A percentile compares a stretch with the other conserved stretches of the same genome.
phyloP scores from a whole-genome alignment of 2,797 vertebrate genomes.

The Diplodus puntazzo region DNA sequence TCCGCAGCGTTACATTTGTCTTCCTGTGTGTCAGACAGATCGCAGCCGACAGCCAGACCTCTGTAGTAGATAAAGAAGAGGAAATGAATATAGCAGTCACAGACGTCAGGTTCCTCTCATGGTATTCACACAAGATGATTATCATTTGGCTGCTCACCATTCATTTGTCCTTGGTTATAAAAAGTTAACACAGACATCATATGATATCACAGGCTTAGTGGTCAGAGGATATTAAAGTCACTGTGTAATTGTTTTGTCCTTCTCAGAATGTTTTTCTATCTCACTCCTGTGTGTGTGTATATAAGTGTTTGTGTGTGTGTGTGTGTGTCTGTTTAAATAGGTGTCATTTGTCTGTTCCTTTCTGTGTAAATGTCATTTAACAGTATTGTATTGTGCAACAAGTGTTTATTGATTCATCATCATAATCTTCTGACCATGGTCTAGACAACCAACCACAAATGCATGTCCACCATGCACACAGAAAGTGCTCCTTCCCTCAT shows the following conservation, averaged over 20 bases:
- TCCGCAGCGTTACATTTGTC: conserved; percentile 1
- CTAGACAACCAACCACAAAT: conserved; percentile 55
- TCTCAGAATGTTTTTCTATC: not conserved
- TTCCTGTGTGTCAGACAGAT: not conserved
- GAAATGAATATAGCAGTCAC: conserved; percentile 7
- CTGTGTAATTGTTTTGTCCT: conserved; percentile 40
- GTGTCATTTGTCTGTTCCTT: not conserved
- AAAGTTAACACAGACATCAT: conserved; percentile 28
- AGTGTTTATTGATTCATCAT: conserved; percentile 48
- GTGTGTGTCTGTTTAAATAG: not conserved
- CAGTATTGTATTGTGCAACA: conserved; percentile 30
- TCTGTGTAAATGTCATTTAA: conserved; percentile 9
- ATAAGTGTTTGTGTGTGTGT: conserved; percentile 10
- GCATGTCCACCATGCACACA: conserved; percentile 4
- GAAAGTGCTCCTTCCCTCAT: conserved; percentile 38
- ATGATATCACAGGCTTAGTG: conserved; percentile 13
- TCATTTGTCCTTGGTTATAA: conserved; percentile 43
- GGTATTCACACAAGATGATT: conserved; percentile 26
- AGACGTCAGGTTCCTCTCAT: conserved; percentile 9
- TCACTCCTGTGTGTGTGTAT: not conserved
- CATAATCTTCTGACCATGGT: conserved; percentile 43
- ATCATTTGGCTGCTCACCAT: conserved; percentile 35
- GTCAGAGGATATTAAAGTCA: conserved; percentile 23
- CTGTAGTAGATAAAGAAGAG: conserved; percentile 5
- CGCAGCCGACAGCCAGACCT: not conserved